Evolutionary conservation across 2,797 vertebrate species (phyloP).

Genomic region (Megaceryle alcyon): DNA sequence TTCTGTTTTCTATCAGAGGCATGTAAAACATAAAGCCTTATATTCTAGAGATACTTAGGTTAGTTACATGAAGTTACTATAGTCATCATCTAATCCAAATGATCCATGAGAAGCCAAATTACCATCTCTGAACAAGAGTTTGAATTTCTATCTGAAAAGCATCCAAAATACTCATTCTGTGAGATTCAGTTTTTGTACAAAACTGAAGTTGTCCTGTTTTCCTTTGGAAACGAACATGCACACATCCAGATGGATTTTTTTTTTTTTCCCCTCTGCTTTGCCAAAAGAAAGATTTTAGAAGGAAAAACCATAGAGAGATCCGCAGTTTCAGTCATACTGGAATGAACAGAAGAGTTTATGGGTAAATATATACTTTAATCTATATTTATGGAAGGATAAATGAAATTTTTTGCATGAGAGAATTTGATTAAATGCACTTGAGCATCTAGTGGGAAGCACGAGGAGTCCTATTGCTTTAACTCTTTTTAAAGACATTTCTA

Average conservation of each 20-base stretch:
- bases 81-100: neutral
- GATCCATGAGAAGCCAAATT: neutral
- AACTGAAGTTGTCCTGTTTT: neutral
- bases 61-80: neutral
- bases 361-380: constrained; percentile 13
- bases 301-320: neutral
- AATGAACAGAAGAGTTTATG: constrained; percentile 7
- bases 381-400: constrained; percentile 43
- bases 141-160: neutral
- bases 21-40: neutral
- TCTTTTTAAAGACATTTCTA: constrained; percentile 29
- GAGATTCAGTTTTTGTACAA: neutral
- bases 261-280: neutral
- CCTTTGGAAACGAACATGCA: neutral
- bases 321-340: neutral
- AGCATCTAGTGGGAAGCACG: neutral
- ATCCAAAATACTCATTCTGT: neutral
- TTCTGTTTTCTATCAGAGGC: neutral
- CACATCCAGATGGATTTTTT: neutral
- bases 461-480: constrained; percentile 11
- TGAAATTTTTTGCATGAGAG: constrained; percentile 18
- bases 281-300: constrained; percentile 4
- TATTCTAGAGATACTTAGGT: neutral
- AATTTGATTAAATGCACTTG: constrained; percentile 18
- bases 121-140: neutral